Evolutionary conservation across 2,888 invertebrate species (phyloP), one percentile per base, ranked within the genome.

Genomic region (Drosophila parthenogenetica): DNA sequence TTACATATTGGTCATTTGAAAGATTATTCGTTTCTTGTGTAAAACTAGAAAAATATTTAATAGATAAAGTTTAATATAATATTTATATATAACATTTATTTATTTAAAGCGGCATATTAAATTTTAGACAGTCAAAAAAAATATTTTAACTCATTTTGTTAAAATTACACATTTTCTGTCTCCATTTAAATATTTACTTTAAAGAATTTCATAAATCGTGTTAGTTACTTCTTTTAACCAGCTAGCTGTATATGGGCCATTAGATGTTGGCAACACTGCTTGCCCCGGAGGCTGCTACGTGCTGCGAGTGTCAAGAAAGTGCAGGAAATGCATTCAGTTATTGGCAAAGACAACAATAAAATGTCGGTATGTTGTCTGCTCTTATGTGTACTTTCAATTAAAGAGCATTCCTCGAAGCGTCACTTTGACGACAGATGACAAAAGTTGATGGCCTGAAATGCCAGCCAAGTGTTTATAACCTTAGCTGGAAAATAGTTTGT

Each of bases 301-400:
- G 87, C 57, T n/a, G 19, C 2, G 63, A 5, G 50, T 77, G 65
- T 10, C 43, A 66, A 68, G 61, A 3, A 48, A 16, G 39, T 50
- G 50, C 14, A n/a, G 73, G 61, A 75, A 73, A 53, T 73, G 84
- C 73, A 81, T 19, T 40, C 69, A 45, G 51, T n/a, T 61, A 62
- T 46, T 64, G 67, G 58, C 57, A 63, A 60, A 19, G n/a, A 37
- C 54, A 49, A 29, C 37, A 63, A 48, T 43, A 60, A 61, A 50
- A 79, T 54, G 63, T n/a, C 54, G 32, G 43, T 53, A 40, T 54
- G 29, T 55, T 46, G 43, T 60, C 37, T 69, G 13, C 55, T 62
- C 16, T 42, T 69, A 43, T 63, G 45, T 58, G 45, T 58, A 66
- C 72, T 74, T 61, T 68, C 74, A 65, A 72, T 76, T 64, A 78